Evolutionary conservation across 2,888 invertebrate species (phyloP).

Genomic region (Xanthostigma xanthostigma): DNA sequence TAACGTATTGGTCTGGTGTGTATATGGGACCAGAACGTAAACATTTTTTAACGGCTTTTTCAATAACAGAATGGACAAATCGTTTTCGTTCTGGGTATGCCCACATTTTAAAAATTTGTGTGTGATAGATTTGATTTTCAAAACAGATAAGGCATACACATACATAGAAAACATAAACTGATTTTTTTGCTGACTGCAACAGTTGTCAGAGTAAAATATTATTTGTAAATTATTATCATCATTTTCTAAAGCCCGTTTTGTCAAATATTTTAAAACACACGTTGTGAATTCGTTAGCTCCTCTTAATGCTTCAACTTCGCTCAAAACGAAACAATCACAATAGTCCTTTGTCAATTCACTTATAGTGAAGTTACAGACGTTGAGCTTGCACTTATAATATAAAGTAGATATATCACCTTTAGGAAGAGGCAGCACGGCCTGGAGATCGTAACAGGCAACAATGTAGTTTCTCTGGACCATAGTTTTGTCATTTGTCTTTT

Average conservation of each 20-base stretch:
- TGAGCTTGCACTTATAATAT: slow-evolving; percentile 12
- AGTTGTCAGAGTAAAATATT: slow-evolving; percentile 13
- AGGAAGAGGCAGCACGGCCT: slow-evolving; percentile 12
- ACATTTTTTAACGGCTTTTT: slow-evolving; percentile 9
- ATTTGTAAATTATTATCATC: no score
- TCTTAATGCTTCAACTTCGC: no score
- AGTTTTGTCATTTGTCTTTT: slow-evolving; percentile 10
- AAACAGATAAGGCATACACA: slow-evolving; percentile 8
- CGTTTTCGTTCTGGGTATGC: slow-evolving; percentile 14
- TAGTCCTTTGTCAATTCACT: slow-evolving; percentile 9
- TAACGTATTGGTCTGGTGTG: slow-evolving; percentile 11
- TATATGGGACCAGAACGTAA: slow-evolving; percentile 12
- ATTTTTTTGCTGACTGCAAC: no score
- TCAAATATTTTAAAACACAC: no score
- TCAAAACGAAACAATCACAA: no score
- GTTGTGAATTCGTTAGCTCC: no score
- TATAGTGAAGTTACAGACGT: slow-evolving; percentile 12
- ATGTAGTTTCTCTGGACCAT: slow-evolving; percentile 9
- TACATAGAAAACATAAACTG: slow-evolving; percentile 13
- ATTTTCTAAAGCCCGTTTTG: no score
- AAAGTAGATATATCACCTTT: slow-evolving; percentile 10
- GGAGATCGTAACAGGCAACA: slow-evolving; percentile 9
- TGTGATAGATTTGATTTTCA: slow-evolving; percentile 9
- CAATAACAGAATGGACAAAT: slow-evolving; percentile 13
- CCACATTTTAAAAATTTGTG: slow-evolving; percentile 13